phyloP scores from a whole-genome alignment of 2,888 invertebrate species.

The Gymnocheta viridis region DNA sequence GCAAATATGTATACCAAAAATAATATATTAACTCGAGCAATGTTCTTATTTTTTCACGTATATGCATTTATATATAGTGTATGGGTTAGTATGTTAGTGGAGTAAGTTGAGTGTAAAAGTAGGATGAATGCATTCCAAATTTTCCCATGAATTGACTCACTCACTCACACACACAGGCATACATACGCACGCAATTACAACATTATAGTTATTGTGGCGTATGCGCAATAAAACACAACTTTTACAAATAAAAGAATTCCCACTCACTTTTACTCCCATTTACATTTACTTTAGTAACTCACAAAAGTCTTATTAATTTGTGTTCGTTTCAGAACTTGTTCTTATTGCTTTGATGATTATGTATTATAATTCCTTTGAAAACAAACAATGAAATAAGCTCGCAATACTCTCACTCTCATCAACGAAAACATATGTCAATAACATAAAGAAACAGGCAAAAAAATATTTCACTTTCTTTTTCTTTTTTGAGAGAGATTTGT shows the following conservation, averaged over 20 bases:
- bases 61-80: conserved; percentile 39
- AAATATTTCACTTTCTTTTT: conserved; percentile 62
- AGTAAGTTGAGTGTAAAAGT: conserved; percentile 64
- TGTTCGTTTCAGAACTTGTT: background rate
- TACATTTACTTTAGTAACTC: conserved; percentile 55
- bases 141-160: conserved; percentile 35
- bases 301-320: conserved; percentile 9
- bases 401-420: conserved; percentile 50
- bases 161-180: background rate
- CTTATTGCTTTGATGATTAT: conserved; percentile 6
- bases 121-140: conserved; percentile 57
- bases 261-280: conserved; percentile 62
- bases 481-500: conserved; percentile 5
- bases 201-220: conserved; percentile 57
- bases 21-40: background rate
- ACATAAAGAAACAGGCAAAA: background rate
- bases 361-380: conserved; percentile 33
- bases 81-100: conserved; percentile 74
- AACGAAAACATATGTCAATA: conserved; percentile 1
- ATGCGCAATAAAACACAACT: conserved; percentile 62
- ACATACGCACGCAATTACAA: background rate
- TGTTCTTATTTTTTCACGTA: conserved; percentile 18
- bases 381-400: conserved; percentile 1
- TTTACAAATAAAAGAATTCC: conserved; percentile 6
- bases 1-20: background rate